phyloP scores from a whole-genome alignment of 2,797 vertebrate genomes.

The Novumbra hubbsi region DNA sequence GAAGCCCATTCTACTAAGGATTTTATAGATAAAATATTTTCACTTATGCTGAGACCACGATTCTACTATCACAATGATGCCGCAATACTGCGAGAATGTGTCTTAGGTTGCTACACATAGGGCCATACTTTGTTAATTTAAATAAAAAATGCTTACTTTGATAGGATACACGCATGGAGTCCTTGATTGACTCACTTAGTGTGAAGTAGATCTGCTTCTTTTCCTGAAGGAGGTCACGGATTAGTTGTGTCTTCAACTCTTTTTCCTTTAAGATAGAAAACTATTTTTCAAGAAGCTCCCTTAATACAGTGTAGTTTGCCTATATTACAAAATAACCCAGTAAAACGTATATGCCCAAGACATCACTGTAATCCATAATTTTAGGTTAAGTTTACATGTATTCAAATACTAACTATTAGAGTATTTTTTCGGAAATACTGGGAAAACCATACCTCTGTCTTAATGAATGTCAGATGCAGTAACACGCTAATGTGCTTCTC shows the following conservation, averaged over 20 bases:
- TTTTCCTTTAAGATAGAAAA: constrained; percentile 29
- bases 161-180: constrained; percentile 39
- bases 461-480: constrained; percentile 45
- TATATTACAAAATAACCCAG: background rate
- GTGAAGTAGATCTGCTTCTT: constrained; percentile 22
- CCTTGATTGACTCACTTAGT: constrained; percentile 21
- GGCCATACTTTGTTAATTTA: no score
- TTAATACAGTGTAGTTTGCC: no score
- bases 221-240: background rate
- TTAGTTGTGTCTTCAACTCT: background rate
- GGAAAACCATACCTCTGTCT: constrained; percentile 37
- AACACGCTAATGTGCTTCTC: constrained; percentile 2
- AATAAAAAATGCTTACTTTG: constrained; percentile 14
- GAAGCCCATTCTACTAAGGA: no score
- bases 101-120: no score
- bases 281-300: background rate
- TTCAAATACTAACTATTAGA: background rate
- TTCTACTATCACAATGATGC: no score
- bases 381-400: no score
- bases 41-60: no score
- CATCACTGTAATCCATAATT: no score
- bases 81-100: no score
- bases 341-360: no score
- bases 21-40: no score
- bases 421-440: background rate